phyloP scores from a whole-genome alignment of 64 coral and sea anemone species.

The Porites australiensis region DNA sequence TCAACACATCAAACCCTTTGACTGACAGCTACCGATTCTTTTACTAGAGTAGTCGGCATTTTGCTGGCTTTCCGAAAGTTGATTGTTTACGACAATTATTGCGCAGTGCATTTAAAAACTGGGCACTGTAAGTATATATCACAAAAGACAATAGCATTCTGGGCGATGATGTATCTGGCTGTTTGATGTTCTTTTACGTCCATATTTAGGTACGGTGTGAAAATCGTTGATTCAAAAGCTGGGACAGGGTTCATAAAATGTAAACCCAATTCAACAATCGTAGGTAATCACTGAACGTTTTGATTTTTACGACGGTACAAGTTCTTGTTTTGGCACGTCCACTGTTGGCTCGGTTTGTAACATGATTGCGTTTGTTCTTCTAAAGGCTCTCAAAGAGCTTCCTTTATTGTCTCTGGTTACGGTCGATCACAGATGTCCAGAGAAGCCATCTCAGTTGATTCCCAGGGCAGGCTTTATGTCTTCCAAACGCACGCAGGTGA shows the following conservation, averaged over 20 bases:
- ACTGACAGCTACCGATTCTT: too few species aligned
- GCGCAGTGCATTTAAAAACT: too few species aligned
- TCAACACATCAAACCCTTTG: too few species aligned
- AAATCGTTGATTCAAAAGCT: background rate
- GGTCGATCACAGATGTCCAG: conserved; percentile 79
- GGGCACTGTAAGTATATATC: too few species aligned
- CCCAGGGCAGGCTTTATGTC: conserved; percentile 59
- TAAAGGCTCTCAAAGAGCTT: conserved; percentile 68
- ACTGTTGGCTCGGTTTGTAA: too few species aligned
- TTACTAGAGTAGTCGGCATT: too few species aligned
- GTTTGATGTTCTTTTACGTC: background rate
- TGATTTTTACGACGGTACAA: background rate
- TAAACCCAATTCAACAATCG: conserved; percentile 30
- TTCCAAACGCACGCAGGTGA: conserved; percentile 79
- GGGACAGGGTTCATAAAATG: conserved; percentile 68
- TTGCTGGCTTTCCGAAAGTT: too few species aligned
- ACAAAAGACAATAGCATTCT: too few species aligned
- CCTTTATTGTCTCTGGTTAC: conserved; percentile 74
- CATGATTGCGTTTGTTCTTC: background rate
- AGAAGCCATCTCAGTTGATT: conserved; percentile 64
- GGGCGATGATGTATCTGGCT: too few species aligned
- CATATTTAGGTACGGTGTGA: conserved; percentile 42
- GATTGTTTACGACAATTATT: too few species aligned
- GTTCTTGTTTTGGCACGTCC: too few species aligned
- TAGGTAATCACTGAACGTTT: conserved; percentile 11